Percentiles rank a stretch among this genome's conserved stretches.
phyloP scores from a whole-genome alignment of 2,888 invertebrate genomes.

The Oegoconia quadripuncta region DNA sequence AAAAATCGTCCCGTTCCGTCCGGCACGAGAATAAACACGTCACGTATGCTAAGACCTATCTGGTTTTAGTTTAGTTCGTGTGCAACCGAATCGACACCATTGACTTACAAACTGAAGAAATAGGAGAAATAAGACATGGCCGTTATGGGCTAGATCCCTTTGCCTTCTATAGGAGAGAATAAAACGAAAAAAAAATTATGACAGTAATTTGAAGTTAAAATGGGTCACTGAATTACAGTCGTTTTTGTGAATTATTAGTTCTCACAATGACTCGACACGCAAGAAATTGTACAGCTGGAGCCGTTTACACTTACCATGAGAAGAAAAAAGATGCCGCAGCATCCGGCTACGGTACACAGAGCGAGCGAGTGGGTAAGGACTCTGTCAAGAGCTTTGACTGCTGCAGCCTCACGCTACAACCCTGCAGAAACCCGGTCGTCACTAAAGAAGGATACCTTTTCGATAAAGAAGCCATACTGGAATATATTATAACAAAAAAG shows the following conservation, averaged over 20 bases:
- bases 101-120: too few relatives aligned
- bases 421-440: slow-evolving; percentile 95
- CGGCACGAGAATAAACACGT: too few relatives aligned
- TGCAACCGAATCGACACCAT: too few relatives aligned
- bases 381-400: slow-evolving; percentile 96
- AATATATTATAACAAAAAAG: slow-evolving; percentile 96
- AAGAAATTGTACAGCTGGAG: slow-evolving; percentile 98
- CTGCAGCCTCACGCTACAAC: slow-evolving; percentile 97
- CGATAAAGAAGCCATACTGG: slow-evolving; percentile 97
- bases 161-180: too few relatives aligned
- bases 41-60: too few relatives aligned
- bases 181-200: too few relatives aligned
- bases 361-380: slow-evolving; percentile 94
- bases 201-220: too few relatives aligned
- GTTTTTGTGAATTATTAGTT: slow-evolving; percentile 4
- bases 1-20: too few relatives aligned
- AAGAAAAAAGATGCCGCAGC: slow-evolving; percentile 96
- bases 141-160: too few relatives aligned
- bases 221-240: neutral
- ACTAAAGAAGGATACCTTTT: slow-evolving; percentile 92
- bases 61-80: too few relatives aligned
- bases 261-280: slow-evolving; percentile 94
- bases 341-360: slow-evolving; percentile 95
- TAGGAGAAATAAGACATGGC: too few relatives aligned
- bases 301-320: slow-evolving; percentile 99